Evolutionary conservation across 2,113 vertebrate species (phyloP).

Genomic region (Brienomyrus brachyistius): DNA sequence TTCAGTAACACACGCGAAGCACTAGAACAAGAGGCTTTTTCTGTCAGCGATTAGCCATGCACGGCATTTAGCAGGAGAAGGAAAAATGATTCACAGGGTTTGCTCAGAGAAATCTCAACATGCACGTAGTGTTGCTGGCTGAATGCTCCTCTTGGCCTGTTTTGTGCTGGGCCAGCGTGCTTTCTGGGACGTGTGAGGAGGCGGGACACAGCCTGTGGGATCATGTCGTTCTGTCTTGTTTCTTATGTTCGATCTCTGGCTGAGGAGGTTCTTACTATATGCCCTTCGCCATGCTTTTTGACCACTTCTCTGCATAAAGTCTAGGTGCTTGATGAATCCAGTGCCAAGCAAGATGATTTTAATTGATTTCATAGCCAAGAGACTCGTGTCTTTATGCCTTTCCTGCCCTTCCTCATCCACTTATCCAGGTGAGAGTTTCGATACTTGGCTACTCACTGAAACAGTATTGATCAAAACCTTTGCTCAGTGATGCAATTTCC

Average conservation of each 20-base stretch:
- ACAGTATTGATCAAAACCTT: neutral
- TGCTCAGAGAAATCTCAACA: neutral
- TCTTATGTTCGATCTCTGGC: neutral
- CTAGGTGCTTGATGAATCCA: neutral
- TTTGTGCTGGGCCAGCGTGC: neutral
- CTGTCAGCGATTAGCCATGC: neutral
- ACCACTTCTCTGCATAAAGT: neutral
- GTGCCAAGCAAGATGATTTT: neutral
- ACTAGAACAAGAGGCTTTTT: neutral
- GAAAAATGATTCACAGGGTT: slow-evolving; percentile 1
- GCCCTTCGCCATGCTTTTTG: neutral
- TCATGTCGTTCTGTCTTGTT: neutral
- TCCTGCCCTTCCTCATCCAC: neutral
- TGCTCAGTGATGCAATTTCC: neutral
- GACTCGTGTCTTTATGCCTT: neutral
- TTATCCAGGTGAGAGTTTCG: neutral
- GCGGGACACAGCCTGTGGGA: neutral
- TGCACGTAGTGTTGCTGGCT: neutral
- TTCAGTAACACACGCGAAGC: neutral
- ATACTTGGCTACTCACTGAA: neutral
- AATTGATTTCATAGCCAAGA: neutral
- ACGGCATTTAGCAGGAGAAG: neutral
- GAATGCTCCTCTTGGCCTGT: neutral
- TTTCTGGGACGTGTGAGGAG: neutral
- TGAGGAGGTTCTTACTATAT: neutral